Evolutionary conservation across 2,888 invertebrate species (phyloP).

Genomic region (Syritta pipiens): DNA sequence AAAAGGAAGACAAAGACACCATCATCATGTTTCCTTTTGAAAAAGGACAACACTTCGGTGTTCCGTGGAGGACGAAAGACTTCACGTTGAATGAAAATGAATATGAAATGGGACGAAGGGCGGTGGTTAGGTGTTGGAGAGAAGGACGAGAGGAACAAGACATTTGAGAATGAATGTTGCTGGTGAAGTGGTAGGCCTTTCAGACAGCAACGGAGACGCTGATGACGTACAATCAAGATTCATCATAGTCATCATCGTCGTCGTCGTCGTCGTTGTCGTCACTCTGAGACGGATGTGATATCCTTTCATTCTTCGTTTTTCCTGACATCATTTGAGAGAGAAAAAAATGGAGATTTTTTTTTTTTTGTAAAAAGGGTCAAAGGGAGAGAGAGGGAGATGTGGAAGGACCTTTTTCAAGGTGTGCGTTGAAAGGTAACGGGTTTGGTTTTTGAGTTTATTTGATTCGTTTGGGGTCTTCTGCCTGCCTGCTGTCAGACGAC

Average conservation of each 20-base stretch:
- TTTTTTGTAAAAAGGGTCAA: not conserved
- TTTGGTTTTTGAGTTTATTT: conserved; percentile 20
- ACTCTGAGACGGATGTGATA: conserved; percentile 50
- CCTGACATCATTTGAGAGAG: conserved; percentile 33
- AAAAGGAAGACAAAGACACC: no score
- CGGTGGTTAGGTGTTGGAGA: not conserved
- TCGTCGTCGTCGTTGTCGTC: conserved; percentile 13
- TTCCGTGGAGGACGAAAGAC: no score
- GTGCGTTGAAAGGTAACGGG: not conserved
- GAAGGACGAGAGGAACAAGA: conserved; percentile 31
- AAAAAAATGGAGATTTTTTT: no score
- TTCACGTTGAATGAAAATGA: no score
- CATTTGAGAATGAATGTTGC: conserved; percentile 40
- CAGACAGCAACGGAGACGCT: conserved; percentile 30
- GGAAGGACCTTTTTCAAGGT: not conserved
- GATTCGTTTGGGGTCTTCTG: not conserved
- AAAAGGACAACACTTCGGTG: conserved; percentile 20
- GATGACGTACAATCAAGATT: conserved; percentile 56
- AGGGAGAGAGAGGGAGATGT: not conserved
- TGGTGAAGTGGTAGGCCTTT: conserved; percentile 60
- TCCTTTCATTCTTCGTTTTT: conserved; percentile 30
- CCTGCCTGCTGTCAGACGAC: conserved; percentile 3
- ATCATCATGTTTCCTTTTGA: conserved; percentile 2
- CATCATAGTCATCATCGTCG: conserved; percentile 52
- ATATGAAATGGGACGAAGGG: conserved; percentile 9